phyloP scores from a whole-genome alignment of 2,113 vertebrate species.

The Chauna torquata region DNA sequence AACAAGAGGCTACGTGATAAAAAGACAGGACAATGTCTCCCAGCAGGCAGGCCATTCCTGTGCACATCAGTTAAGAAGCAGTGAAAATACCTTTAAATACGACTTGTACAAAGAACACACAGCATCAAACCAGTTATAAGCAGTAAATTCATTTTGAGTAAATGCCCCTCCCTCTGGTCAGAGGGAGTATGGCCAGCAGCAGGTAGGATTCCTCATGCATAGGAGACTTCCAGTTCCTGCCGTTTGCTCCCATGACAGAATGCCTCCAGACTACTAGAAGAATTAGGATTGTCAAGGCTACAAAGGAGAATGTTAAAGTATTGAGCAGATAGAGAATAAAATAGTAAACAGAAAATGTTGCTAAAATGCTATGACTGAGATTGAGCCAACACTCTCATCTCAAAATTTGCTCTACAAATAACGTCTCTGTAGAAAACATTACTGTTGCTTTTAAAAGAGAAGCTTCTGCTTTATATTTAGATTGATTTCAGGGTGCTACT shows the following conservation, averaged over 20 bases:
- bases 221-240: neutral
- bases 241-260: neutral
- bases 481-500: neutral
- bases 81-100: neutral
- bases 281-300: too few relatives aligned
- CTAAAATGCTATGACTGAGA: neutral
- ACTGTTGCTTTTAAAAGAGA: neutral
- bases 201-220: rapidly evolving
- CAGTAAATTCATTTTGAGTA: neutral
- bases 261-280: neutral
- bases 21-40: neutral
- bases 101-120: neutral
- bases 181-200: neutral
- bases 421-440: neutral
- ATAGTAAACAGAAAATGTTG: neutral
- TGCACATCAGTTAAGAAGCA: neutral
- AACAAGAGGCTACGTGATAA: neutral
- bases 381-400: neutral
- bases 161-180: too few relatives aligned
- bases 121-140: neutral
- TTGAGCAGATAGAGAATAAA: neutral
- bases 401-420: neutral
- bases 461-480: neutral
- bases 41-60: neutral
- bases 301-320: neutral